phyloP scores from a whole-genome alignment of 2,797 vertebrate genomes.

The Cryptoblepharus egeriae region DNA sequence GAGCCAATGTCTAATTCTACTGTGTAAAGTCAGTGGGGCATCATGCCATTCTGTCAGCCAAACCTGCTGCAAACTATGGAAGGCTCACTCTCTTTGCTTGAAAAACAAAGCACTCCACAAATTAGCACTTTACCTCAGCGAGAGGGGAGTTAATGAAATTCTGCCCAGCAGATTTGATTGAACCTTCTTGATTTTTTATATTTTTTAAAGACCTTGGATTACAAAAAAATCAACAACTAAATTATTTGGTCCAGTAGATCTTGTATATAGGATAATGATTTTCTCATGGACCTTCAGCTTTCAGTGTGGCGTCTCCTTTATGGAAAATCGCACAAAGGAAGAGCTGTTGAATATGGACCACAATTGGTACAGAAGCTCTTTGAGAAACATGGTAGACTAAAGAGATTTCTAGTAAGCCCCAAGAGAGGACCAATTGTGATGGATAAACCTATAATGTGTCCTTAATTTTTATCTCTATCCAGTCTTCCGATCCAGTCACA shows the following conservation, averaged over 20 bases:
- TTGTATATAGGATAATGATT: background rate
- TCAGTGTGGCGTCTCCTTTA: background rate
- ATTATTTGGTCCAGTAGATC: background rate
- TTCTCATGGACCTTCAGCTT: background rate
- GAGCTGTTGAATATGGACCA: background rate
- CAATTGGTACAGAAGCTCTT: background rate
- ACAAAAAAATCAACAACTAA: background rate
- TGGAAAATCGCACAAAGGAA: background rate
- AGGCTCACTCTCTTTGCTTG: background rate
- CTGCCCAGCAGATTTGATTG: constrained; percentile 5
- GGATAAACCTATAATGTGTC: background rate
- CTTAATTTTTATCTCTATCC: background rate
- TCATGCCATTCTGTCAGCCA: constrained; percentile 12
- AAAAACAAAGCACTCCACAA: constrained; percentile 22
- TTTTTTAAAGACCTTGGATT: background rate
- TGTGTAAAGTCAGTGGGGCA: constrained; percentile 29
- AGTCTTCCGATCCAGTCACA: too few species aligned
- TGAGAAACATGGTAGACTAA: background rate
- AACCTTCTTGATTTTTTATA: background rate
- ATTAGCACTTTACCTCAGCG: constrained; percentile 1
- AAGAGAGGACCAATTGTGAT: background rate
- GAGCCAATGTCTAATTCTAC: constrained; percentile 20
- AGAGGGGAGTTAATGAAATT: constrained; percentile 7
- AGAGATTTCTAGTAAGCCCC: background rate
- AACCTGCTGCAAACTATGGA: background rate